Base-by-base conservation (phyloP, 2,797 vertebrate species). In the Gymnocypris eckloni region DNA sequence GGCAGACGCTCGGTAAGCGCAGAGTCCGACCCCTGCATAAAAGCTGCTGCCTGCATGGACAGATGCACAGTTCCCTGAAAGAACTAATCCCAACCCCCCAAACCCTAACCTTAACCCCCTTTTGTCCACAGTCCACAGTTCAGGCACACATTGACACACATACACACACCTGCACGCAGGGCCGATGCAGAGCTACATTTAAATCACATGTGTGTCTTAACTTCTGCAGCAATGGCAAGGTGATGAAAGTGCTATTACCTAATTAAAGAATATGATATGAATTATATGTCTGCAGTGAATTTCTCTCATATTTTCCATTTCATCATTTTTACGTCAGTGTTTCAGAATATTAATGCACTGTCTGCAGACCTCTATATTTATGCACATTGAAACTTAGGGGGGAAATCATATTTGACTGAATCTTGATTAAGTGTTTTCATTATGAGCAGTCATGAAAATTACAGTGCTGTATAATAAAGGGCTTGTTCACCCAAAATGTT, bases 11-110 rank as follows among this genome's bases (percentile, higher is more conserved):
- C 83, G 16, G 82, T 72, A 73, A 87, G 79, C 80, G 28, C 84
- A 71, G 86, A 78, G 56, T 80, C 52, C 79, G 82, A 76, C 75
- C 89, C 79, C 75, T 83, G 82, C 88, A 91, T 89, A 90, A 91
- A 90, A 88, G 88, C 86, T 82, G 83, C 80, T 87, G 81, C 86
- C 87, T 86, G 86, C 83, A 87, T 69, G 87, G 86, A 89, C 88
- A 91, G 86, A 90, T 90, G 89, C 88, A 91, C 88, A 79, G 83
- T 83, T 84, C 81, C 86, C 75, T 85, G 85, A 89, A 90, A 89
- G 85, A 88, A 75, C 67, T 72, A 85, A 67, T 48, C 84, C 81
- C 81, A 85, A 81, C 56, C 64, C 86, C 72, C 79, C 41, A 10
- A 37, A 71, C 69, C 45, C 71, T 69, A 66, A 45, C 70, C 81